phyloP scores from a whole-genome alignment of 2,113 vertebrate genomes.

The Ptychochromis oligacanthus region DNA sequence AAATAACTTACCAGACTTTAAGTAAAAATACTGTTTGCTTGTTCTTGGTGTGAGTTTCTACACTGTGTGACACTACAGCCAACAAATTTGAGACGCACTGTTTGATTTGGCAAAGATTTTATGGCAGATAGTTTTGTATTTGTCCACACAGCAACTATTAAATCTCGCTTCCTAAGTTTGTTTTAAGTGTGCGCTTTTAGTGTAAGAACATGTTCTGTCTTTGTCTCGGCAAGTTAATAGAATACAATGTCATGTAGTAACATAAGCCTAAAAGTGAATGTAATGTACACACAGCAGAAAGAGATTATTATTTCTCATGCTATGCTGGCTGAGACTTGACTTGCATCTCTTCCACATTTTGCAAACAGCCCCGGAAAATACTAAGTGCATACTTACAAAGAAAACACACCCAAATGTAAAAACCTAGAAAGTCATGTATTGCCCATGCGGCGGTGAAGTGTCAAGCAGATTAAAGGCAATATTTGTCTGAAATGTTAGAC shows the following conservation, averaged over 20 bases:
- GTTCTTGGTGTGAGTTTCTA: not conserved
- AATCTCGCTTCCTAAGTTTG: not conserved
- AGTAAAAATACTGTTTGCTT: not conserved
- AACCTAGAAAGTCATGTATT: rapidly evolving
- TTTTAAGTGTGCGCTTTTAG: not conserved
- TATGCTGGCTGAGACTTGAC: not conserved
- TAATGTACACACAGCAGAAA: not conserved
- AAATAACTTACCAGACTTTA: not conserved
- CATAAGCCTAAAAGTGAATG: not conserved
- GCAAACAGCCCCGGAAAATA: not conserved
- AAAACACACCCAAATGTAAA: not conserved
- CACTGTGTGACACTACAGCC: not conserved
- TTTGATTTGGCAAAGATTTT: too few species aligned
- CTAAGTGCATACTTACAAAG: not conserved
- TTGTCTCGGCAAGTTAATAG: not conserved
- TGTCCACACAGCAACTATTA: not conserved
- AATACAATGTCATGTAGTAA: not conserved
- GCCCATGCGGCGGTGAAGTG: not conserved
- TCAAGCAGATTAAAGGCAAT: not conserved
- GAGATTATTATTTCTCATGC: not conserved
- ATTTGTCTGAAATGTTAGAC: not conserved
- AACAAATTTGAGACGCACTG: not conserved
- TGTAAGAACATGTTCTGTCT: not conserved
- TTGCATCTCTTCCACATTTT: not conserved
- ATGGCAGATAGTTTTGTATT: not conserved